Evolutionary conservation across 2,113 vertebrate species (phyloP).

Genomic region (Daphoenositta chrysoptera): DNA sequence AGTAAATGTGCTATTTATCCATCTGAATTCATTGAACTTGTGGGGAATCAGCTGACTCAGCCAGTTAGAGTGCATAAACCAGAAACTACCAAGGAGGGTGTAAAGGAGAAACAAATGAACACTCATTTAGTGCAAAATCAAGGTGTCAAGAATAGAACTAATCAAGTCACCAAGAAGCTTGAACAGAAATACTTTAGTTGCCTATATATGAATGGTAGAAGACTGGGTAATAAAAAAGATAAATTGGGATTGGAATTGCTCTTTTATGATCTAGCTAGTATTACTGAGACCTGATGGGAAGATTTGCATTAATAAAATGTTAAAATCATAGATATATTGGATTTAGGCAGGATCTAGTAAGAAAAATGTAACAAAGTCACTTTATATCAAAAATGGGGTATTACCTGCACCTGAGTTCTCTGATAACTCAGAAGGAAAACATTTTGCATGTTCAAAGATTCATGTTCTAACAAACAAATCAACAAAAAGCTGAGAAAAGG

Average conservation of each 20-base stretch:
- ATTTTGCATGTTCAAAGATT: not conserved
- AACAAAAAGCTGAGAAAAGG: not conserved
- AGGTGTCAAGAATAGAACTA: conserved; percentile 29
- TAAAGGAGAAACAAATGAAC: conserved; percentile 20
- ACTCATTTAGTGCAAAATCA: conserved; percentile 14
- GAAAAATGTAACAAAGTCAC: not conserved
- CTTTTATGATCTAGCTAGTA: not conserved
- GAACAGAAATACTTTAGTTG: not conserved
- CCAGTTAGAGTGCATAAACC: not conserved
- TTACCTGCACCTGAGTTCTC: not conserved
- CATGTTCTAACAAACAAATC: not conserved
- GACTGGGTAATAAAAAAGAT: conserved; percentile 26
- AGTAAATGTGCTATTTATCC: not conserved
- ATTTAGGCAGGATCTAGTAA: not conserved
- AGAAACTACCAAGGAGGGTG: not conserved
- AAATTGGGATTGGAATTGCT: conserved; percentile 18
- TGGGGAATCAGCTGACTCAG: not conserved
- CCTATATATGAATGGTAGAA: not conserved
- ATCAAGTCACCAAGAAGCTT: not conserved
- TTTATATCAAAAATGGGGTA: not conserved
- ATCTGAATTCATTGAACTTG: not conserved
- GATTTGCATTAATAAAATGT: not conserved
- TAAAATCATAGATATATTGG: not conserved
- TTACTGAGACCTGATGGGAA: not conserved
- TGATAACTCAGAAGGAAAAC: not conserved